phyloP scores from a whole-genome alignment of 2,888 invertebrate species.

The Tanypteryx hageni region DNA sequence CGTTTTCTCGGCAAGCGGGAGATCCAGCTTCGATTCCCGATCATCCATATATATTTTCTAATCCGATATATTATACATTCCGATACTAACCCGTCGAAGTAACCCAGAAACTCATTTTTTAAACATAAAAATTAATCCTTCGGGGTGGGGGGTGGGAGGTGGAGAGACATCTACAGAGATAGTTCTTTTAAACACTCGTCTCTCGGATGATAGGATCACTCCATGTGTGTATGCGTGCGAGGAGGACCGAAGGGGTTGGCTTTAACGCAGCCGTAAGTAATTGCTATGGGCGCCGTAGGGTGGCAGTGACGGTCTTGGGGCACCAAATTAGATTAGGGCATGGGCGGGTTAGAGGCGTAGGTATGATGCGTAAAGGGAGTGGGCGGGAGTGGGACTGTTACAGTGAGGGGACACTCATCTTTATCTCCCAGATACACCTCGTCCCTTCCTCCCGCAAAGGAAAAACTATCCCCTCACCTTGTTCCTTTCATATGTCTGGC shows the following conservation, averaged over 20 bases:
- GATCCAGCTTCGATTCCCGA: too few species aligned
- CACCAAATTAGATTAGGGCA: slow-evolving; percentile 40
- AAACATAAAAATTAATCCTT: not conserved
- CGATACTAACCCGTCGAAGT: too few species aligned
- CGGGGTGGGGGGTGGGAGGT: not conserved
- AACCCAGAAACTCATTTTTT: too few species aligned
- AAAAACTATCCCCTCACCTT: not conserved
- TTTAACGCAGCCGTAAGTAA: not conserved
- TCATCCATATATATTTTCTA: too few species aligned
- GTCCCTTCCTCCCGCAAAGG: not conserved
- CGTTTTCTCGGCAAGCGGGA: too few species aligned
- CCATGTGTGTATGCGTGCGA: not conserved
- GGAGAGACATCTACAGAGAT: not conserved
- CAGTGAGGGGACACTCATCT: not conserved
- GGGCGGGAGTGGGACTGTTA: not conserved
- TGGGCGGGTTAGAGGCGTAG: not conserved
- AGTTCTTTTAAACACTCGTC: not conserved
- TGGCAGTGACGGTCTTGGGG: not conserved
- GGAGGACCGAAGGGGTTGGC: not conserved
- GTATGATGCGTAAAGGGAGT: not conserved
- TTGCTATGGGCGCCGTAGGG: slow-evolving; percentile 37
- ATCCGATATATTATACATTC: too few species aligned
- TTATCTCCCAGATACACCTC: not conserved
- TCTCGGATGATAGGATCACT: not conserved
- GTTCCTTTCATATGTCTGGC: not conserved